These are phyloP conservation scores for Caretta caretta DNA, from an alignment of 2,113 vertebrate species.

Conservation along the genomic window DNA sequence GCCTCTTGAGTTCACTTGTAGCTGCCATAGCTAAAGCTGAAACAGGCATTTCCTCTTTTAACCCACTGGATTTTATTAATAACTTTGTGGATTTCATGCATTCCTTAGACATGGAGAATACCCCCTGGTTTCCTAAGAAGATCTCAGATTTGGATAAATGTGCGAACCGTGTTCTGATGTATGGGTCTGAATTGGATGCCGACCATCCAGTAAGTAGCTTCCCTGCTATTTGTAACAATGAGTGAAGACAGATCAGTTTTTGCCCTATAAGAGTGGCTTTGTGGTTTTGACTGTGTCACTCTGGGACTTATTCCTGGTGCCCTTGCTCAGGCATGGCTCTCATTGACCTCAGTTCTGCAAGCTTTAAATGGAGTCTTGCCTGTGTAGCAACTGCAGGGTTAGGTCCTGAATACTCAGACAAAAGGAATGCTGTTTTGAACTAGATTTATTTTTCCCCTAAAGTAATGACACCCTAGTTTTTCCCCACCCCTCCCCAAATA, in stretches of 20 bases:
- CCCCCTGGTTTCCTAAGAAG: constrained; percentile 97
- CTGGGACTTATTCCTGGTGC: not conserved
- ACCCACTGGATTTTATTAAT: not conserved
- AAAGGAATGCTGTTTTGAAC: not conserved
- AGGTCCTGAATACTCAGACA: not conserved
- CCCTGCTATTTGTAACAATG: not conserved
- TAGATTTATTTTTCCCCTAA: not conserved
- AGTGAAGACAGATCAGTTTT: not conserved
- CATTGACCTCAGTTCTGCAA: not conserved
- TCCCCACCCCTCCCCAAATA: not conserved
- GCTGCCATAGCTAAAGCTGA: not conserved
- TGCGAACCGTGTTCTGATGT: constrained; percentile 97
- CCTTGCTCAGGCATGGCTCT: not conserved
- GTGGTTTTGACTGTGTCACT: not conserved
- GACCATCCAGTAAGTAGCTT: constrained; percentile 89
- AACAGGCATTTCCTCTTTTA: constrained; percentile 20
- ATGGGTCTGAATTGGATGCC: constrained; percentile 94
- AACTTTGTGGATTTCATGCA: constrained; percentile 46
- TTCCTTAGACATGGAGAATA: constrained; percentile 85
- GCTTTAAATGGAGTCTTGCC: not conserved
- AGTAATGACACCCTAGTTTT: not conserved
- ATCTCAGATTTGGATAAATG: constrained; percentile 97
- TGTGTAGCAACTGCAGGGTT: not conserved
- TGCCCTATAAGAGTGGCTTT: accelerated
- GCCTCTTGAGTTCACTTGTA: constrained; percentile 32